Evolutionary conservation across 2,888 invertebrate species (phyloP).

Genomic region (Rhopalosiphum nymphaeae): DNA sequence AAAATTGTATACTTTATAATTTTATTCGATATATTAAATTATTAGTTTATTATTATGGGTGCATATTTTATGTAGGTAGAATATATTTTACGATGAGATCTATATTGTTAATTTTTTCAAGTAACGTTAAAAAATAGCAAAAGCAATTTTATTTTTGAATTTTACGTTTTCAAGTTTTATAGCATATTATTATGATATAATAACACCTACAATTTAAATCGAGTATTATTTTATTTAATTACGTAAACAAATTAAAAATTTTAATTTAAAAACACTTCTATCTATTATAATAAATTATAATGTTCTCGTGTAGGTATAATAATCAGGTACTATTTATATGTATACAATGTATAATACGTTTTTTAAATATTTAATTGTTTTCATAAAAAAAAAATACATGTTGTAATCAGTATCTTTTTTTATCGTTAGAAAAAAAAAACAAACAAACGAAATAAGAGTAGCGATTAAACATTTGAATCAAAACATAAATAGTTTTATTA

Average conservation of each 20-base stretch:
- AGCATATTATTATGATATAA: constrained; percentile 1
- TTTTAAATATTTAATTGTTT: not conserved
- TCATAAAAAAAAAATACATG: not conserved
- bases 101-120: not conserved
- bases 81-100: not conserved
- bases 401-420: not conserved
- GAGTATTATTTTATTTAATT: not conserved
- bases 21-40: not conserved
- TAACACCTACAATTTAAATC: not conserved
- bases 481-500: not conserved
- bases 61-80: not conserved
- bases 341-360: not conserved
- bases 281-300: not conserved
- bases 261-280: not conserved
- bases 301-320: not conserved
- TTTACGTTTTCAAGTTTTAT: constrained; percentile 7
- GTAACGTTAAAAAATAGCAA: not conserved
- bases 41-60: not conserved
- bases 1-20: not conserved
- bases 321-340: not conserved
- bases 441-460: not conserved
- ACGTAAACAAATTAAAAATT: not conserved
- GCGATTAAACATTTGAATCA: not conserved
- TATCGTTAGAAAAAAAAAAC: not conserved
- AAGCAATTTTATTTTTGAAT: not conserved